Evolutionary conservation across 2,113 vertebrate species (phyloP).

Genomic region (Ameiurus melas): DNA sequence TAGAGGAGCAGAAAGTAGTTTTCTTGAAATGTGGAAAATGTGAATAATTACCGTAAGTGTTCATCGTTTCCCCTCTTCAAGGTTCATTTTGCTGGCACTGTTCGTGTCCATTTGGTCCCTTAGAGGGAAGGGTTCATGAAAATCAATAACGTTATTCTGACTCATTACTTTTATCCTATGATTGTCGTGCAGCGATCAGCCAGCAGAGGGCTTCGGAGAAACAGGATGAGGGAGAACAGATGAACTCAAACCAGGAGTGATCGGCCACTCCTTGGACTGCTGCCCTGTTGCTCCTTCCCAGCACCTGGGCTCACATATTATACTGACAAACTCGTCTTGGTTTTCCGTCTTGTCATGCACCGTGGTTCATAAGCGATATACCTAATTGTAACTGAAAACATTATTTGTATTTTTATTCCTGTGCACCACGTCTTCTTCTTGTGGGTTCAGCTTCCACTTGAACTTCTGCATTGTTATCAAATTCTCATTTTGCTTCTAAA

Average conservation of each 20-base stretch:
- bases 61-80: not conserved
- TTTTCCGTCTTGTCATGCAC: not conserved
- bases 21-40: not conserved
- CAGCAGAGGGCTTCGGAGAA: slow-evolving; percentile 10
- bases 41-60: not conserved
- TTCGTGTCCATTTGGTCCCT: not conserved
- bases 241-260: not conserved
- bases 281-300: not conserved
- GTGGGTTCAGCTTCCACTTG: not conserved
- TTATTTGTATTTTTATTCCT: not conserved
- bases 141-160: not conserved
- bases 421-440: not conserved
- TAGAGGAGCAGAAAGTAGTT: not conserved
- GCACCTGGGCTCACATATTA: not conserved
- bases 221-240: not conserved
- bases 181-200: not conserved
- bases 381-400: not conserved
- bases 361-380: not conserved
- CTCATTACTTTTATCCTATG: not conserved
- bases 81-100: not conserved
- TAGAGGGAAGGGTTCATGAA: not conserved
- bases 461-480: not conserved
- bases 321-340: not conserved
- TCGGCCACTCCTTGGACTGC: not conserved
- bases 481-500: not conserved